A percentile compares a stretch with the other conserved stretches of the same genome.
Evolutionary conservation across 2,113 vertebrate species (phyloP).

Genomic region (Australoheros scitulus): DNA sequence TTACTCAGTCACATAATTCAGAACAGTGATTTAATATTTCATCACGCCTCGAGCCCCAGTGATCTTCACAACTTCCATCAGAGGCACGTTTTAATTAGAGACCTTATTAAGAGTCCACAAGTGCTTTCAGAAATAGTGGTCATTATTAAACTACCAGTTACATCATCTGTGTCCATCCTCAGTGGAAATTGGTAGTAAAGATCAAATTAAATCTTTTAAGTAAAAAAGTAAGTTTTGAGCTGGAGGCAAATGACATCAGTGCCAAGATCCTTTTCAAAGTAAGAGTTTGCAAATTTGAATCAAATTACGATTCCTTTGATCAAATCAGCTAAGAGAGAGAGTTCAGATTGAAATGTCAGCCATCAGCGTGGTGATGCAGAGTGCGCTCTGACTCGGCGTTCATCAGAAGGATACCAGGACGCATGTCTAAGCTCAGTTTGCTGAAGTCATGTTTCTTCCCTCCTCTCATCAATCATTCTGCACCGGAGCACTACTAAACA

Average conservation of each 20-base stretch:
- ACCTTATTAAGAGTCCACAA: neutral
- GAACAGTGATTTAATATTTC: conserved; percentile 34
- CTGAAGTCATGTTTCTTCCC: neutral
- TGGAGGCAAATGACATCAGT: neutral
- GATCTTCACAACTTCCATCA: conserved; percentile 15
- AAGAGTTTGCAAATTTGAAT: conserved; percentile 3
- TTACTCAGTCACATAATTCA: conserved; percentile 16
- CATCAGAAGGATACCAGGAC: neutral
- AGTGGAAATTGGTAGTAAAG: neutral
- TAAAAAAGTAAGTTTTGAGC: neutral
- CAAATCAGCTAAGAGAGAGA: conserved; percentile 7
- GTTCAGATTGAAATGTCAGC: conserved; percentile 28
- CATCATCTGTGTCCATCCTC: neutral
- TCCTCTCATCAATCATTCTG: conserved; percentile 21
- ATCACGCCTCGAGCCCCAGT: neutral
- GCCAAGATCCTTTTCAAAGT: neutral
- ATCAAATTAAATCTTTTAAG: neutral
- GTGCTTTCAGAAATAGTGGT: neutral
- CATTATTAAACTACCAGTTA: neutral
- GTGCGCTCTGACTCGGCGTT: neutral
- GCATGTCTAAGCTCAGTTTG: neutral
- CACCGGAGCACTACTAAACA: conserved; percentile 22
- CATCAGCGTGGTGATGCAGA: neutral
- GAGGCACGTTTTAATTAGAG: conserved; percentile 5
- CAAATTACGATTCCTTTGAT: conserved; percentile 18